Evolutionary conservation across 2,797 vertebrate genomes (phyloP), one percentile per base, ranked within the genome.

Genomic region (Pyrocephalus nanus): DNA sequence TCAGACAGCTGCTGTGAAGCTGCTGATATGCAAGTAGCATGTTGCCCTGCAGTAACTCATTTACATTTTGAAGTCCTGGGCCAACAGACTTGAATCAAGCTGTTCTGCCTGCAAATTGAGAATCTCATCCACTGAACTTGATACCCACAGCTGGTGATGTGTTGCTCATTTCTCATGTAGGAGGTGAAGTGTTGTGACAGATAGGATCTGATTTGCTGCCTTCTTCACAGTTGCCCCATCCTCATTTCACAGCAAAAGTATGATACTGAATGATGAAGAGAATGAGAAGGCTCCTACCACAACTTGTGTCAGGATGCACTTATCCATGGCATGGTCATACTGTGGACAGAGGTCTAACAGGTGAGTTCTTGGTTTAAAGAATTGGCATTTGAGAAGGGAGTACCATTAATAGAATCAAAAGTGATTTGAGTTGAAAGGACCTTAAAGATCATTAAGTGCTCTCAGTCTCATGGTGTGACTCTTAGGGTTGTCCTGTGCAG

Each of bases 71-170:
- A 92, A 95, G 76, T 57, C 47, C 71, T 36, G 70, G 92, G 62
- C 61, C 85, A 96, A 88, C 57, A 95, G 75, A 75, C 47, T 84
- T 94, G 88, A 93, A 91, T 95, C 87, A 93, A 90, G 61, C 69
- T 95, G 87, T 83, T 90, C 76, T 91, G 65, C 51, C 66, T 74
- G 54, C 83, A 90, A 92, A 86, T 72, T 51, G 62, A 88, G 82
- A 83, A 64, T 84, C 54, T 21, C 81, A 29, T 72, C 82, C 75
- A 51, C 79, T 9, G 40, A 92, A 62, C 25, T 58, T 86, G 76
- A 78, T 76, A 84, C 70, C 50, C 26, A 11, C 34, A 78, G 88
- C 62, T 83, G 54, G 73, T 81, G 74, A 93, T 60, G 65, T 64
- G 75, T n/a, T 50, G 66, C 66, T 85, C 82, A 78, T 29, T 88